Evolutionary conservation across 2,888 invertebrate genomes (phyloP), one percentile per base, ranked within the genome.

Genomic region (Zaprionus lineosus): DNA sequence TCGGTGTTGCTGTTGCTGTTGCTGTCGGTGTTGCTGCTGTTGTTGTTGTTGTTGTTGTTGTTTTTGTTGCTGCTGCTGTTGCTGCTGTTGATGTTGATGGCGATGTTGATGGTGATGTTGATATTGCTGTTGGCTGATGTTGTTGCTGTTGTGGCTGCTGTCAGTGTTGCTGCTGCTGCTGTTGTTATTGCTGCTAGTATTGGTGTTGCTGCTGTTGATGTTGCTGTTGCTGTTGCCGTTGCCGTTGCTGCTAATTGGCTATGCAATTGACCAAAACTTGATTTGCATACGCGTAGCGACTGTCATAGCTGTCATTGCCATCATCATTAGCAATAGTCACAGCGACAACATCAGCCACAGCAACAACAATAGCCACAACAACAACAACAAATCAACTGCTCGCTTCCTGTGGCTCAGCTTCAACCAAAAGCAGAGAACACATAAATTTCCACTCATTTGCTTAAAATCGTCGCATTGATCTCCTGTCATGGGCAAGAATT

Each of bases 181-280:
- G 21, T n/a, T n/a, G n/a, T n/a, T n/a, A n/a, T n/a, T n/a, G n/a
- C n/a, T n/a, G n/a, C n/a, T n/a, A n/a, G n/a, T n/a, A n/a, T n/a
- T n/a, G n/a, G n/a, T n/a, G n/a, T n/a, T 57, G 67, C 43, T 31
- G 37, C 15, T 53, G 31, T 31, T 19, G 48, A 19, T 36, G 44
- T 36, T 36, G 18, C 5, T 18, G 48, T 16, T 37, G 36, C 18
- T 15, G 15, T 34, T 14, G 34, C 7, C 15, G 50, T 34, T 31
- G 41, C 26, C 21, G 33, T 9, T 46, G 34, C 15, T 34, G 66
- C 61, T 69, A 72, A 70, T 72, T 70, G 61, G 67, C 46, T 62
- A 40, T 62, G 68, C 61, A 77, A 78, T 77, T 81, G 84, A 76
- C 46, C 69, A 52, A 78, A 64, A 78, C 68, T 65, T 43, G 66